Percentiles rank a stretch among this genome's conserved stretches.
Evolutionary conservation across 2,888 invertebrate genomes (phyloP).

Genomic region (Trachelus iudaicus): DNA sequence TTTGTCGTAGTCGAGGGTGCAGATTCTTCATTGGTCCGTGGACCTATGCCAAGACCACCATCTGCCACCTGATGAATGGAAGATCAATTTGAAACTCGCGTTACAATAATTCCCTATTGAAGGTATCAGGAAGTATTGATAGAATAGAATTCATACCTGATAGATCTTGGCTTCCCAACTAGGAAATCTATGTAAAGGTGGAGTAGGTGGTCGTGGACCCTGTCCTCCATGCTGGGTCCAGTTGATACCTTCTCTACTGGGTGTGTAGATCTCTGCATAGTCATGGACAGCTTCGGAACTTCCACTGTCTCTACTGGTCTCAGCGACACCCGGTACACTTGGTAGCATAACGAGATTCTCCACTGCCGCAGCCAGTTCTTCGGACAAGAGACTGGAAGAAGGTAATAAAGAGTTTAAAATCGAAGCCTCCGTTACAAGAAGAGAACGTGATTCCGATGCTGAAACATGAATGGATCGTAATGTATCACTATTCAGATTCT

Average conservation of each 20-base stretch:
- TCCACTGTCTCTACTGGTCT: slow-evolving; percentile 55
- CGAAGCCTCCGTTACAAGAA: neutral
- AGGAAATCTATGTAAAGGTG: slow-evolving; percentile 90
- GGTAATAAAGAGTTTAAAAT: slow-evolving; percentile 33
- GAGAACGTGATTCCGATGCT: neutral
- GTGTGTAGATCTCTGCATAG: slow-evolving; percentile 94
- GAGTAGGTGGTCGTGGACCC: slow-evolving; percentile 81
- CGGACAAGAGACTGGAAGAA: slow-evolving; percentile 58
- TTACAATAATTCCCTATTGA: neutral
- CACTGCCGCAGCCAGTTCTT: slow-evolving; percentile 71
- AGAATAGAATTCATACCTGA: slow-evolving; percentile 71
- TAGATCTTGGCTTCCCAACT: slow-evolving; percentile 98
- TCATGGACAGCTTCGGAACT: slow-evolving; percentile 77
- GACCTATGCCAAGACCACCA: slow-evolving; percentile 62
- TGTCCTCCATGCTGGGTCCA: slow-evolving; percentile 67
- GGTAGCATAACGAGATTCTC: slow-evolving; percentile 69
- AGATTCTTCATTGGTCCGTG: slow-evolving; percentile 58
- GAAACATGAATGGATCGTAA: neutral
- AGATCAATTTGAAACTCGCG: neutral
- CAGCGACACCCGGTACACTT: slow-evolving; percentile 55
- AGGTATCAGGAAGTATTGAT: neutral
- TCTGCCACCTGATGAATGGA: slow-evolving; percentile 55
- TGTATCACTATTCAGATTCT: neutral
- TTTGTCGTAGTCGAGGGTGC: slow-evolving; percentile 55
- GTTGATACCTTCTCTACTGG: slow-evolving; percentile 78